phyloP scores from a whole-genome alignment of 2,113 vertebrate genomes.

The Rhabdomys dilectus region DNA sequence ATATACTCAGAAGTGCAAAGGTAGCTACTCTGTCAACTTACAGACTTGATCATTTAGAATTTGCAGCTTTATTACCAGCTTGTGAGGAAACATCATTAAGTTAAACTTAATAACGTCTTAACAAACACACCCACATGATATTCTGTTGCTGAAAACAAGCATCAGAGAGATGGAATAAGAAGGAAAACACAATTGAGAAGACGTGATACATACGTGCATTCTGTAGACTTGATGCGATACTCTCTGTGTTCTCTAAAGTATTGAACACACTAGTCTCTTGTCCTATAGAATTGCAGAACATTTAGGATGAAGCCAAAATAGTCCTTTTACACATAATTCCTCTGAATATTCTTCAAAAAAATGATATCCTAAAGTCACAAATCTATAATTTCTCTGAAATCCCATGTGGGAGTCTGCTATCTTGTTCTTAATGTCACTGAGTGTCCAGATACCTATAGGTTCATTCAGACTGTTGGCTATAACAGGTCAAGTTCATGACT shows the following conservation, averaged over 20 bases:
- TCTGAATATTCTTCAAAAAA: not conserved
- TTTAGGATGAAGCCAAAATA: not conserved
- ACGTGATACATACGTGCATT: not conserved
- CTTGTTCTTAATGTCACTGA: not conserved
- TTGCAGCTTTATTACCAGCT: not conserved
- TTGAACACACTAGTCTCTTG: not conserved
- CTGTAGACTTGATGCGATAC: not conserved
- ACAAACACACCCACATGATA: not conserved
- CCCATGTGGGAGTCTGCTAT: not conserved
- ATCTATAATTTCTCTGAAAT: slow-evolving; percentile 17
- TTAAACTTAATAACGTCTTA: not conserved
- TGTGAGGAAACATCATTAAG: not conserved
- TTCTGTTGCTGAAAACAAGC: not conserved
- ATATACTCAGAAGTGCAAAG: not conserved
- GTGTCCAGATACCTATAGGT: not conserved
- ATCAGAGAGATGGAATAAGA: not conserved
- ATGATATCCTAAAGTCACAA: not conserved
- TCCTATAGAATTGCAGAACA: not conserved
- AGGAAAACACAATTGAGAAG: not conserved
- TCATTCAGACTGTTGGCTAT: not conserved
- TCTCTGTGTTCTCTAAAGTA: not conserved
- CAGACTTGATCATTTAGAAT: not conserved
- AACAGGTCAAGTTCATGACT: not conserved
- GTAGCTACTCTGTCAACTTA: not conserved
- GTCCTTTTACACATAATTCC: slow-evolving; percentile 6